Base-by-base conservation (phyloP, 2,888 invertebrate species). In the Bibio marci region DNA sequence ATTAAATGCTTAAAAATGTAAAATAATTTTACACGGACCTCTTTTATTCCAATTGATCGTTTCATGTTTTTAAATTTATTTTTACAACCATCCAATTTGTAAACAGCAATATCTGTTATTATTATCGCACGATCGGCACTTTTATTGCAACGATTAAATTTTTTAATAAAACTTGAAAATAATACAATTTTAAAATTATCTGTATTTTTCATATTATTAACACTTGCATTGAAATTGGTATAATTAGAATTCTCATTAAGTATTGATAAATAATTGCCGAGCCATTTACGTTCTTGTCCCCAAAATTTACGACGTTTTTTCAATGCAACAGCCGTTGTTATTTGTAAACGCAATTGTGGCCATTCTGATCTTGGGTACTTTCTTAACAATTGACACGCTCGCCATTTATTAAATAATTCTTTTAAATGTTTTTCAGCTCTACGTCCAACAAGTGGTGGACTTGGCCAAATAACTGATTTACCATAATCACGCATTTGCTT, bases 61-160 rank as follows among this genome's bases (percentile, higher is more conserved):
- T 80, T 85, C 71, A 94, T 75, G 34, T 80, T 76, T 53, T 83
- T 86, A 62, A 90, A 94, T 52, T 82, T 90, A 49, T 73, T 63
- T 64, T 60, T 62, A 15, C 56, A 53, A 3, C 76, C 73, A 52
- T 94, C 91, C 49, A 95, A 65, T 57, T 94, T 94, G 64, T 80
- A 91, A 47, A 95, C 72, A 26, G 73, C 74, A 17, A 71, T 68
- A 48, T 91, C 90, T 0, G 92, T 91, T 44, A 95, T 65, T 25
- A 91, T 69, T 45, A 95, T 63, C n/a, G 85, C 87, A 40, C 95
- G 71, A 57, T 90, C 88, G 0, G 90, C 82, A 54, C 76, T 71
- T 59, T 85, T 85, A 63, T 80, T 80, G 63, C 69, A 72, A 18
- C 49, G 52, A 44, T 62, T 62, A 46, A 56, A 60, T 41, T 63